Evolutionary conservation across 2,113 vertebrate genomes (phyloP), one percentile per base, ranked within the genome.

Genomic region (Scartelaos histophorus): DNA sequence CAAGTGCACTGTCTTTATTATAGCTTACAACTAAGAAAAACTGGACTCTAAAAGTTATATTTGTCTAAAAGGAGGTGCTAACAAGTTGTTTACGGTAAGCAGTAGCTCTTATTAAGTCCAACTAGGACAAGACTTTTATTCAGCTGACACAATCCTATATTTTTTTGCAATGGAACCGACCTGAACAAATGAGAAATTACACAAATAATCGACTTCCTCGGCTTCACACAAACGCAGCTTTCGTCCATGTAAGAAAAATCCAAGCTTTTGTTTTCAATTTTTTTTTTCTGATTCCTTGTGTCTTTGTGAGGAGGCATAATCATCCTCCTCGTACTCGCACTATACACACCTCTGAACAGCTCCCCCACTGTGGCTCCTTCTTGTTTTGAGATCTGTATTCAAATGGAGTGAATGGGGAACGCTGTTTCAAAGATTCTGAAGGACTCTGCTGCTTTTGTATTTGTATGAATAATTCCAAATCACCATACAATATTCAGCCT

Each of bases 161-260:
- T 43, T 9, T 43, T 43, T 43, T 43, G 38, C 38, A 10, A 43
- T 43, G 38, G 38, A 43, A 43, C 1, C 38, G 0, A 43, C 38
- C 38, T 43, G 7, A 43, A 43, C 38, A 43, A 43, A 43, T 43
- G 38, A 43, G 38, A 10, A 10, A 43, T 43, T 43, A 43, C 38
- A 43, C 38, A 9, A 10, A 43, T 10, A 43, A 1, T 1, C 10
- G 6, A 43, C 7, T 29, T 43, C 7, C 7, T 38, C 7, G 7
- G 62, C 71, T 45, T 74, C 69, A 80, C 79, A 79, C n/a, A 86
- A 73, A 25, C 25, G 56, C 56, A 25, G 25, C 21, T 58, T 25
- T 17, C 16, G 19, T 51, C 49, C 49, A 43, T 1, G 0, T 1
- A 22, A 15, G 15, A 13, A 15, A 58, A 58, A 58, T 24, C 3